Evolutionary conservation across 2,113 vertebrate genomes (phyloP).

Genomic region (Clarias macrocephalus): DNA sequence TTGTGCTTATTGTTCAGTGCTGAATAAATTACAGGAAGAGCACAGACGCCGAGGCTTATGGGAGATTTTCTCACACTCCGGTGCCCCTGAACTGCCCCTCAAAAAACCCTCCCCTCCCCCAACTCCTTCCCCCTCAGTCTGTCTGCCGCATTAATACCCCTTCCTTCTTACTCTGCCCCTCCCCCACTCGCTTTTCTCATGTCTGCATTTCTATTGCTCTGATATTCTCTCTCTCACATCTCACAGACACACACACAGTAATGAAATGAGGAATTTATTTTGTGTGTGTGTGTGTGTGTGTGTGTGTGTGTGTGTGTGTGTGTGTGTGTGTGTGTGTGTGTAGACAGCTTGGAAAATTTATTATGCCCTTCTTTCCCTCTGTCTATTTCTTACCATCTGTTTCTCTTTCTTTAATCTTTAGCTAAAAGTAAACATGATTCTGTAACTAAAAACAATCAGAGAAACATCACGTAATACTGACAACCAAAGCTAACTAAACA

Average conservation of each 20-base stretch:
- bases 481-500: not conserved
- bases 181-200: conserved; percentile 7
- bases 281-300: not conserved
- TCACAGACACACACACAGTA: not conserved
- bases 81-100: conserved; percentile 29
- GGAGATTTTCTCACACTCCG: conserved; percentile 70
- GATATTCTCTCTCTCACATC: not conserved
- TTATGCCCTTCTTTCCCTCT: not conserved
- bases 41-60: conserved; percentile 70
- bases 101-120: not conserved
- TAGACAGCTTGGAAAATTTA: not conserved
- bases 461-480: not conserved
- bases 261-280: too few relatives aligned
- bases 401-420: not conserved
- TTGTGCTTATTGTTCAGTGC: conserved; percentile 74
- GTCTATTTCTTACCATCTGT: not conserved
- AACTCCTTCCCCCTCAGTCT: not conserved
- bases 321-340: not conserved
- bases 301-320: not conserved
- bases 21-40: conserved; percentile 77
- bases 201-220: conserved; percentile 11
- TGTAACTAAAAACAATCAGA: not conserved
- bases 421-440: not conserved
- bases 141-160: conserved; percentile 18
- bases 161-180: not conserved